phyloP scores from a whole-genome alignment of 2,113 vertebrate genomes.

The Daubentonia madagascariensis region DNA sequence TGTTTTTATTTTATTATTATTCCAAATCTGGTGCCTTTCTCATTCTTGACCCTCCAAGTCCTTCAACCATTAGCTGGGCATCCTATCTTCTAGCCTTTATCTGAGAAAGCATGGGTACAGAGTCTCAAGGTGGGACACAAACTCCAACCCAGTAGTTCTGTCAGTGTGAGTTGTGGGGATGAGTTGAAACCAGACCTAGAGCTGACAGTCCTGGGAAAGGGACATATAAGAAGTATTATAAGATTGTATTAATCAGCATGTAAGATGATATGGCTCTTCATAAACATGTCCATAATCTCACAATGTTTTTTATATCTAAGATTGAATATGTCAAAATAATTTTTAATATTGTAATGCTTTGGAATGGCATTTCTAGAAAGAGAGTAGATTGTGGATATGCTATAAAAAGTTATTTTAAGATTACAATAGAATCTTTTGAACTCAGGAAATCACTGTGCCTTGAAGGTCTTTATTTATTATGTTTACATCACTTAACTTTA shows the following conservation, averaged over 20 bases:
- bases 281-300: neutral
- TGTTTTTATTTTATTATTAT: neutral
- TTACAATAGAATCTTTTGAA: neutral
- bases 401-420: neutral
- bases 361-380: neutral
- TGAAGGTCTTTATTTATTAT: neutral
- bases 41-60: neutral
- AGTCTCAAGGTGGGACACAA: neutral
- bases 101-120: neutral
- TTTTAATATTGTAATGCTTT: neutral
- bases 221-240: neutral
- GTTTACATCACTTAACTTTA: neutral
- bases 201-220: neutral
- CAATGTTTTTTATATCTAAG: neutral
- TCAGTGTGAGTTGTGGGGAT: neutral
- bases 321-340: neutral
- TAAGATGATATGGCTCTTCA: neutral
- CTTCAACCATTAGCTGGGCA: neutral
- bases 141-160: neutral
- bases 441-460: neutral
- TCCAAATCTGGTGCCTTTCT: neutral
- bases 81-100: neutral
- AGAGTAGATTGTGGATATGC: neutral
- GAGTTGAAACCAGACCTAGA: neutral
- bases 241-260: neutral